Evolutionary conservation across 2,797 vertebrate species (phyloP), one percentile per base, ranked within the genome.

Genomic region (Huso huso): DNA sequence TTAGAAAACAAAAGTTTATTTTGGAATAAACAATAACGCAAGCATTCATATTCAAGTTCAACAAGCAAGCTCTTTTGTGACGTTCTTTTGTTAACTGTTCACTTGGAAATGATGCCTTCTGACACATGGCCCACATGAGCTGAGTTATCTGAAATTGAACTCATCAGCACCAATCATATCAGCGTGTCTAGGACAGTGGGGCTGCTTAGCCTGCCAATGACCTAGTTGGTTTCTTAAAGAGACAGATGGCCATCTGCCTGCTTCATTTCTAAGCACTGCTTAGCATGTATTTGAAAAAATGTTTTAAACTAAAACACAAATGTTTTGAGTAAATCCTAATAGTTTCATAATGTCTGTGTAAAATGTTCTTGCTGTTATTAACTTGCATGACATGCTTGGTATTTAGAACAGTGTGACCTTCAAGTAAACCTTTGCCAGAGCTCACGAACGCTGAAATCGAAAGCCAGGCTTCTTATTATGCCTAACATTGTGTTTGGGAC

Each of bases 141-240:
- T 64, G 75, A 81, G 83, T 78, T 71, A 81, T 73, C 73, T 64
- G 78, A 82, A 81, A 86, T 74, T 71, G 76, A 84, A 82, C 83
- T 81, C 82, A 82, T 78, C 52, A 69, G 75, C 53, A 75, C 74
- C 5, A 70, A 82, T 86, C 79, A 82, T 76, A 82, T 86, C 81
- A 71, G 68, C 69, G 73, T 81, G 77, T 71, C 48, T 77, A 81
- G 73, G 82, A 69, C 72, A 72, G 70, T 1, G 10, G 73, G 78
- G 73, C 71, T 76, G 78, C 72, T 77, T 78, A 76, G 69, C 70
- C 2, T 23, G 49, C 58, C 65, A 48, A 71, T 79, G 82, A 77
- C 82, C 80, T 82, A 79, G 73, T 79, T 83, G 6, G 10, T 8
- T 50, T 37, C 51, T 8, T 53, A 15, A 52, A 18, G 8, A 50